A percentile compares a stretch with the other conserved stretches of the same genome.
These are phyloP conservation scores for Brenthis daphne DNA, from an alignment of 2,888 invertebrate species.

Conservation along the genomic window DNA sequence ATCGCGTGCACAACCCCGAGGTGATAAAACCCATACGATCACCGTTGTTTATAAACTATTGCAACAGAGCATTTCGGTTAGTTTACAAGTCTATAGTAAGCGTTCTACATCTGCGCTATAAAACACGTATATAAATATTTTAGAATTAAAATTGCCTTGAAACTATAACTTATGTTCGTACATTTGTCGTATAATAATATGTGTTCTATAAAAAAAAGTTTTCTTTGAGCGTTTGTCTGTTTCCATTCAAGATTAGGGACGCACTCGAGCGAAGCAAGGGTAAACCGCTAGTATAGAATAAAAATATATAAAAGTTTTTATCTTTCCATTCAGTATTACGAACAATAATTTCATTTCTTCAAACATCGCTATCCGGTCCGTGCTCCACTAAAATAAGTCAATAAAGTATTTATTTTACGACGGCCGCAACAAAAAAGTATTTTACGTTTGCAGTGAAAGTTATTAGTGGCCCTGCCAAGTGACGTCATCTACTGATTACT, in stretches of 20 bases:
- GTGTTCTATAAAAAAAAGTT: no score
- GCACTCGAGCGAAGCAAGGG: no score
- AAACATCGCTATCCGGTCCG: conserved; percentile 11
- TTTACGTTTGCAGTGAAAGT: conserved; percentile 31
- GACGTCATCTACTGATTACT: conserved; percentile 22
- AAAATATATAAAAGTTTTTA: neutral
- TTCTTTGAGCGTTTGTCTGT: no score
- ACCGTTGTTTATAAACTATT: conserved; percentile 20
- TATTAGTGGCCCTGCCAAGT: conserved; percentile 18
- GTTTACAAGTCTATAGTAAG: conserved; percentile 7
- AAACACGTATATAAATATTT: neutral
- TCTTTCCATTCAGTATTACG: conserved; percentile 3
- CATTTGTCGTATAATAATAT: no score
- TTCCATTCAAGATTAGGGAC: no score
- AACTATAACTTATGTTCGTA: no score
- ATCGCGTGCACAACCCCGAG: conserved; percentile 2
- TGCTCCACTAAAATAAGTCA: neutral
- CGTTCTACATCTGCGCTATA: neutral
- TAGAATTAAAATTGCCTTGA: no score
- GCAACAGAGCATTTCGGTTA: conserved; percentile 6
- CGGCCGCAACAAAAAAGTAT: conserved; percentile 25
- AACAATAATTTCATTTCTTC: conserved; percentile 6
- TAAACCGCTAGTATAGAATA: no score
- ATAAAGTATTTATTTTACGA: conserved; percentile 22
- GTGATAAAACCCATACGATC: conserved; percentile 12